Conservation (phyloP, 2,888 invertebrate genomes). For the Thyatira batis region DNA sequence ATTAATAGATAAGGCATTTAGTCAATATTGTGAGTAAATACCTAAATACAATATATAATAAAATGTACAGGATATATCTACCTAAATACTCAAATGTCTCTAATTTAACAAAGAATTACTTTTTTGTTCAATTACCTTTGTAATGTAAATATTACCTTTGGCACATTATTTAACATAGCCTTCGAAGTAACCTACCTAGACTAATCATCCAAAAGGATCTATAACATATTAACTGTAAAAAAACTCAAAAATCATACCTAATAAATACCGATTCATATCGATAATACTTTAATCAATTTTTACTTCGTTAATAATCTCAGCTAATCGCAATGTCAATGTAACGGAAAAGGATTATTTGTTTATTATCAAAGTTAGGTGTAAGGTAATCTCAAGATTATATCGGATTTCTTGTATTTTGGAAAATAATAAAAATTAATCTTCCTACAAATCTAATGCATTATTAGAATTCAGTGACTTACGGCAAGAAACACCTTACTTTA, state of each 20-base stretch:
- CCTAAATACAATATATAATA: too few species aligned
- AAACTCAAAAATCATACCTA: too few species aligned
- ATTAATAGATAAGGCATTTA: slow-evolving; percentile 1
- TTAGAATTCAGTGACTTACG: not conserved
- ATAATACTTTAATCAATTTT: not conserved
- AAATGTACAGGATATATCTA: too few species aligned
- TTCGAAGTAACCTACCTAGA: too few species aligned
- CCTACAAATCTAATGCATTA: not conserved
- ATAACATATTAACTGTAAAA: too few species aligned
- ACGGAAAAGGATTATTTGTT: slow-evolving; percentile 18
- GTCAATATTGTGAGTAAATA: not conserved
- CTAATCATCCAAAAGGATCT: too few species aligned
- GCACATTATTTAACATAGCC: too few species aligned
- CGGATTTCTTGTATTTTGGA: slow-evolving; percentile 1
- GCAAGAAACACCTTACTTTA: not conserved
- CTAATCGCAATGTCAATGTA: slow-evolving; percentile 32
- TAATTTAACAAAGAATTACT: too few species aligned
- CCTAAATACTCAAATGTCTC: too few species aligned
- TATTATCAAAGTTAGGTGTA: slow-evolving; percentile 16
- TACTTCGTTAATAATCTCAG: slow-evolving; percentile 22
- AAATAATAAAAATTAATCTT: not conserved
- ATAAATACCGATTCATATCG: not conserved
- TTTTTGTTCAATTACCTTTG: too few species aligned
- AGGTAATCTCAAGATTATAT: slow-evolving; percentile 27
- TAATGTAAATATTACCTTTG: too few species aligned